These are phyloP conservation scores for Morus bassanus DNA, from an alignment of 2,797 vertebrate genomes.

Conservation along the genomic window DNA sequence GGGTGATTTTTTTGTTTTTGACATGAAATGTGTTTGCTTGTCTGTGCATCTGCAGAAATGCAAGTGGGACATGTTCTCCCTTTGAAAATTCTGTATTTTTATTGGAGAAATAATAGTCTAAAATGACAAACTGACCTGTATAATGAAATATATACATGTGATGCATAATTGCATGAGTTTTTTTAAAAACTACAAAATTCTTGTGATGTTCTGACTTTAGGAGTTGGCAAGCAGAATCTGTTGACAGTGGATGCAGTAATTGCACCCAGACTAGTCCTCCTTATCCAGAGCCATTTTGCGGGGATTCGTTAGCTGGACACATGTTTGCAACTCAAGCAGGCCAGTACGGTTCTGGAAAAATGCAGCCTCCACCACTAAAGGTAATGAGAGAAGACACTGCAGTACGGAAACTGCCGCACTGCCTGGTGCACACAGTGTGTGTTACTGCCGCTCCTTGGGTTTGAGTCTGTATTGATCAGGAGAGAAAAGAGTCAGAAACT, in stretches of 20 bases:
- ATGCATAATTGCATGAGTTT: background rate
- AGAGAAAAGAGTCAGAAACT: background rate
- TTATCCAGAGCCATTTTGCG: slow-evolving; percentile 82
- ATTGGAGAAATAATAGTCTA: background rate
- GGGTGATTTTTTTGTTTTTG: background rate
- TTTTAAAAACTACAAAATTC: background rate
- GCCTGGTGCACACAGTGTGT: rapidly evolving
- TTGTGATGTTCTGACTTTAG: slow-evolving; percentile 67
- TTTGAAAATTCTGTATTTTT: background rate
- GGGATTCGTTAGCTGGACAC: slow-evolving; percentile 74
- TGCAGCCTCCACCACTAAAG: slow-evolving; percentile 78
- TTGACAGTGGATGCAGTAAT: slow-evolving; percentile 95
- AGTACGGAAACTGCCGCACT: background rate
- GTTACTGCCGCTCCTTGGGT: background rate
- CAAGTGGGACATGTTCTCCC: background rate
- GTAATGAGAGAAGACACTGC: slow-evolving; percentile 67
- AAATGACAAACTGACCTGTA: background rate
- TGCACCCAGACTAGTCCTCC: slow-evolving; percentile 84
- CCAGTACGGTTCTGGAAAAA: slow-evolving; percentile 73
- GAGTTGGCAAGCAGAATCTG: slow-evolving; percentile 96
- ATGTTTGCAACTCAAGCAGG: slow-evolving; percentile 76
- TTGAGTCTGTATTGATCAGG: background rate
- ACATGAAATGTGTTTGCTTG: background rate
- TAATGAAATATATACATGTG: background rate
- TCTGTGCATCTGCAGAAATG: background rate